Conservation (phyloP, 2,888 invertebrate species). For the Palloptera scutellata region DNA sequence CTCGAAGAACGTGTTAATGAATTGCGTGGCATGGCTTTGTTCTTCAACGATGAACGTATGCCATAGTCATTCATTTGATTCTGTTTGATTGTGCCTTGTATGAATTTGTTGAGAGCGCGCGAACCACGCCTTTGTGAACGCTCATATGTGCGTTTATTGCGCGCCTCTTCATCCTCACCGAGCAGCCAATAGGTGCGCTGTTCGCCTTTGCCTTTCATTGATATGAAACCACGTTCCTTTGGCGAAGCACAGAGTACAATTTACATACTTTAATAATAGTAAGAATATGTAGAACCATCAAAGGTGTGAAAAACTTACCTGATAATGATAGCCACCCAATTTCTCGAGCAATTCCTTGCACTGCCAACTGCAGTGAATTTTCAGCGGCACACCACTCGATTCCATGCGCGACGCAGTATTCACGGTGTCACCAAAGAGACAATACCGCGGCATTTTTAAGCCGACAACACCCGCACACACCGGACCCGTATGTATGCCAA, state of each 20-base stretch:
- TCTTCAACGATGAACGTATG: slow-evolving; percentile 76
- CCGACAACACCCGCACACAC: slow-evolving; percentile 94
- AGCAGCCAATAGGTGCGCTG: slow-evolving; percentile 84
- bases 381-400: slow-evolving; percentile 82
- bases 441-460: slow-evolving; percentile 91
- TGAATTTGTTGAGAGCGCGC: slow-evolving; percentile 62
- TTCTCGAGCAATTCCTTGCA: slow-evolving; percentile 75
- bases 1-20: slow-evolving; percentile 76
- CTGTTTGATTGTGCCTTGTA: slow-evolving; percentile 61
- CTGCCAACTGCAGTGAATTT: slow-evolving; percentile 82
- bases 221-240: slow-evolving; percentile 77
- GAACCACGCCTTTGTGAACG: slow-evolving; percentile 66
- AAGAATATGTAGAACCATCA: too few species aligned
- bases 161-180: slow-evolving; percentile 75
- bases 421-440: slow-evolving; percentile 91
- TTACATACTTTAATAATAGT: too few species aligned
- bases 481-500: slow-evolving; percentile 92
- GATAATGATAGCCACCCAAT: slow-evolving; percentile 76
- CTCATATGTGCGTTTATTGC: slow-evolving; percentile 68
- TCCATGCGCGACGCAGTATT: slow-evolving; percentile 90
- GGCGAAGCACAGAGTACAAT: slow-evolving; percentile 46
- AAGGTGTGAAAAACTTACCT: slow-evolving; percentile 38
- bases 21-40: slow-evolving; percentile 67
- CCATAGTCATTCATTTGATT: slow-evolving; percentile 53
- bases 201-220: slow-evolving; percentile 86